Conservation (phyloP, 2,888 invertebrate species). For the Petrolisthes manimaculis region DNA sequence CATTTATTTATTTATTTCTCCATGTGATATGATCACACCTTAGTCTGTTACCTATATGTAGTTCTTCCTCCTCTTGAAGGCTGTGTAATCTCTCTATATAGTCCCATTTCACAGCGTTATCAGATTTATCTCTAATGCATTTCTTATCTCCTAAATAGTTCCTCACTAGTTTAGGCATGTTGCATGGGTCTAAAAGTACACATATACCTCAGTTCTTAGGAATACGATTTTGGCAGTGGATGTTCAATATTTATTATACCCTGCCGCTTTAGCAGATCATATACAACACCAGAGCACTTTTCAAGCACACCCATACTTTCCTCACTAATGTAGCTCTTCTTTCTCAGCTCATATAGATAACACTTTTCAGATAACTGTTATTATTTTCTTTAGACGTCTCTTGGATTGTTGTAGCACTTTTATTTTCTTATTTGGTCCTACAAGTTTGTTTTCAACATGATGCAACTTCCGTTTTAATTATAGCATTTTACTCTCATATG, state of each 20-base stretch:
- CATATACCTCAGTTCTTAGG: not conserved
- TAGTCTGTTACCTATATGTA: too few relatives aligned
- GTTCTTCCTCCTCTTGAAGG: too few relatives aligned
- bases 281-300: not conserved
- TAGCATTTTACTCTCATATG: not conserved
- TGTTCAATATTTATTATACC: not conserved
- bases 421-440: not conserved
- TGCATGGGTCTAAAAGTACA: too few relatives aligned
- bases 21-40: too few relatives aligned
- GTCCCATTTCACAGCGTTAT: too few relatives aligned
- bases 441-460: not conserved
- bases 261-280: conserved; percentile 10
- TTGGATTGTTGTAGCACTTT: not conserved
- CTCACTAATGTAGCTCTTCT: not conserved
- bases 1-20: too few relatives aligned
- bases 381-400: not conserved
- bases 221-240: not conserved
- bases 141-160: too few relatives aligned
- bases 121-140: too few relatives aligned
- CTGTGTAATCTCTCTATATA: too few relatives aligned
- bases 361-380: too few relatives aligned
- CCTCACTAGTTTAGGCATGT: too few relatives aligned
- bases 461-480: not conserved
- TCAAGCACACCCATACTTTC: not conserved
- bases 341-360: conserved; percentile 1